Conservation (phyloP, 2,113 vertebrate genomes). For the Triplophysa tibetana region DNA sequence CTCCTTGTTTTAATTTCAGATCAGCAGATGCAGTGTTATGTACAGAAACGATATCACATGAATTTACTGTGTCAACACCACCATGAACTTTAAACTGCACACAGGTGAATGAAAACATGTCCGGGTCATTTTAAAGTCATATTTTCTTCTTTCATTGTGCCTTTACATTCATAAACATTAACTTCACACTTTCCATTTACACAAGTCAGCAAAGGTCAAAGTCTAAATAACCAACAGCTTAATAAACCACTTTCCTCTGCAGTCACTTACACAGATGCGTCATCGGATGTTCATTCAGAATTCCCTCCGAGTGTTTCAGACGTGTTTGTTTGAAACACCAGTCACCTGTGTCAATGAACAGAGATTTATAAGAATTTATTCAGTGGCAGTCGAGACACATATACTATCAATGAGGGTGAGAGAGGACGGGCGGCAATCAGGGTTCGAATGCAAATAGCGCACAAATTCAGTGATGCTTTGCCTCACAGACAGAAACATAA, state of each 20-base stretch:
- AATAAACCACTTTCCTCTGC: conserved; percentile 1
- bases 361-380: background rate
- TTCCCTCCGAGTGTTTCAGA: too few relatives aligned
- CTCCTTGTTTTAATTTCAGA: background rate
- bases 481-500: too few relatives aligned
- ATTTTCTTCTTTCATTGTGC: too few relatives aligned
- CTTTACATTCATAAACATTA: too few relatives aligned
- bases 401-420: background rate
- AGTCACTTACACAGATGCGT: background rate
- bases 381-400: background rate
- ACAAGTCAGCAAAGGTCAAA: background rate
- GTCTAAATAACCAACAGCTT: conserved; percentile 9
- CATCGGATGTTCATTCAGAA: too few relatives aligned
- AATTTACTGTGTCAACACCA: too few relatives aligned
- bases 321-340: background rate
- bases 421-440: background rate
- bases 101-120: too few relatives aligned
- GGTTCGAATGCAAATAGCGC: background rate
- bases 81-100: too few relatives aligned
- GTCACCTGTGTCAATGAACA: background rate
- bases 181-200: background rate
- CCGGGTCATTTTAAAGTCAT: too few relatives aligned
- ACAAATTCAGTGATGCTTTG: too few relatives aligned
- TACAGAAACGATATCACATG: too few relatives aligned
- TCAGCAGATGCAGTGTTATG: background rate